Base-by-base conservation (phyloP, 2,888 invertebrate genomes). In the Clistopyga incitator region DNA sequence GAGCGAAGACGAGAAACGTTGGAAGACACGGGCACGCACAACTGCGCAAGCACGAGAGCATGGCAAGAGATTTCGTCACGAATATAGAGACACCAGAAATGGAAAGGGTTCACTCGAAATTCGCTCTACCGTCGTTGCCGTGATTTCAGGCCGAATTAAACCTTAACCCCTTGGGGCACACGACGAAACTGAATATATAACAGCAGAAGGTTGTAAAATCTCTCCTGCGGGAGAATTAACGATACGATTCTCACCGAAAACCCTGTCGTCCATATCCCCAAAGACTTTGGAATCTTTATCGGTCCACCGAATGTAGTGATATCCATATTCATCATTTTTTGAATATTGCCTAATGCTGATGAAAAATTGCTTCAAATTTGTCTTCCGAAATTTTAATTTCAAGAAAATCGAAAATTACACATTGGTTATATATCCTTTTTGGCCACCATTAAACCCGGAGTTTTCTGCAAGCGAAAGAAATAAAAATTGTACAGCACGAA, bases 141-240 rank as follows among this genome's bases (percentile, higher is more conserved):
- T 81, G 85, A 85, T 87, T 87, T 84, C 75, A 78, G 84, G 84
- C 79, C 77, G 87, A 88, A 88, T 88, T 88, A 87, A 88, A 87
- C 85, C 80, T 71, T 78, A 80, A 84, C 68, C 84, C 80, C 81
- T 82, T 38, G 67, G 64, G 70, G 61, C 61, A 78, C 61, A 74
- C 61, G 13, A 54, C n/a, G n/a, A 13, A 68, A 20, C 34, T 72
- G 18, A 61, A 15, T 81, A 38, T 67, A 47, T 13, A 45, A 50
- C 54, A 15, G 13, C 34, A 42, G 34, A 56, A 42, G 74, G 59
- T 67, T n/a, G 34, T 20, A 20, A 72, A 77, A 67, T 67, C n/a
- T 52, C 64, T 15, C 50, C 38, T n/a, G 8, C 2, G 18, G 61
- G 52, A 68, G 42, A 72, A 52, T 59, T 47, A 34, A 45, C 52